Evolutionary conservation across 2,888 invertebrate genomes (phyloP), one percentile per base, ranked within the genome.

Genomic region (Spodoptera picta): DNA sequence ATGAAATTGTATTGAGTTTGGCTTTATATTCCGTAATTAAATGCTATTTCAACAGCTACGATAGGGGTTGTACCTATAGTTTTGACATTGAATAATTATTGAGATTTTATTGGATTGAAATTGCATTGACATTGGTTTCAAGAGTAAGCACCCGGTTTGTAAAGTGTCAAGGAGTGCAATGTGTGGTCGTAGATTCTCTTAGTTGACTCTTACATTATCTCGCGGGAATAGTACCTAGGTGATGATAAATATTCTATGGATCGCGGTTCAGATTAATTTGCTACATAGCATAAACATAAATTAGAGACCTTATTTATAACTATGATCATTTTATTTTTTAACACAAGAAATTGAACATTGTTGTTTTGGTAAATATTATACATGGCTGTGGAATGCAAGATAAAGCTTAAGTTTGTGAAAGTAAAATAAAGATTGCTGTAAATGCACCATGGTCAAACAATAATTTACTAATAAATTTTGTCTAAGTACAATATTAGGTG

Each of bases 381-480:
- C 65, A 64, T 55, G 69, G 69, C 51, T 50, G 64, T 62, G 74
- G 69, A 73, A 72, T 72, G 71, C 60, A 57, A 60, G 59, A 71
- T 43, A 43, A 47, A 67, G 59, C 62, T 60, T 67, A 72, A 47
- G 57, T 42, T 65, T 9, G 48, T 60, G 52, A 61, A 60, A 66
- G 53, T 60, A 43, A 69, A 61, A 50, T 55, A 50, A 63, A 60
- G 58, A 60, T 69, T 55, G 68, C 73, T 72, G 71, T 36, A 41
- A 62, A 62, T 60, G 68, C 49, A 41, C 6, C 50, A 41, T 67
- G 56, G 59, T 67, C 51, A 43, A 43, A 50, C 41, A 0, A 19
- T n/a, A 44, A 4, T 31, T 31, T 12, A 10, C n/a, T 36, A n/a
- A 14, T 19, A n/a, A 14, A 11, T 27, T 49, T 24, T 47, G 10